Evolutionary conservation across 2,113 vertebrate genomes (phyloP), one percentile per base, ranked within the genome.

Genomic region (Thymallus thymallus): DNA sequence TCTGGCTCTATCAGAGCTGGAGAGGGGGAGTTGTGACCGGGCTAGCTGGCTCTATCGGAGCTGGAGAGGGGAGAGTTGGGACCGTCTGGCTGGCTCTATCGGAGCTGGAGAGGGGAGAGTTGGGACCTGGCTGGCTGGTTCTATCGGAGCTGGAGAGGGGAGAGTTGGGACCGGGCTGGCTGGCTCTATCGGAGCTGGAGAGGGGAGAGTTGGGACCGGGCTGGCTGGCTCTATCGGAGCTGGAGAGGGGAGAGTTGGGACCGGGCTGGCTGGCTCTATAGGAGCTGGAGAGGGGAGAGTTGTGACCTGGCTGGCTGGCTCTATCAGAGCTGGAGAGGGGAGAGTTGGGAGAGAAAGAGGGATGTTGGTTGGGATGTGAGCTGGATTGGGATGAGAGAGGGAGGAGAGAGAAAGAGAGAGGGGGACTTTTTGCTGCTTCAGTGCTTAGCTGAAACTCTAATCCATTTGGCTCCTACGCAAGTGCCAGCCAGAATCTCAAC

Each of bases 241-340:
- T 58, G n/a, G n/a, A n/a, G n/a, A n/a, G n/a, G n/a, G n/a, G n/a
- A n/a, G n/a, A n/a, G n/a, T n/a, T n/a, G n/a, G n/a, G n/a, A 88
- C 84, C 71, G 78, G 64, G 68, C 70, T 74, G 72, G 76, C 84
- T 82, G 71, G 77, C 84, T 82, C 73, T 64, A 55, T 80, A 24
- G 16, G 79, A 86, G 68, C 67, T 58, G n/a, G n/a, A n/a, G n/a
- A n/a, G n/a, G n/a, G n/a, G n/a, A n/a, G n/a, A n/a, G n/a, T n/a
- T n/a, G n/a, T n/a, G n/a, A 88, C 84, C 71, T 77, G 64, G 68
- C 70, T 74, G 72, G 76, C 84, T 82, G 71, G 77, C 84, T 82
- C 73, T 64, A 55, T 80, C 26, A 14, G 79, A 86, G 68, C 67
- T 58, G 41, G 26, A 68, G 70, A 73, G 75, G 74, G 76, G 24